Evolutionary conservation across 1,140 invertebrate species (phyloP), one percentile per base, ranked within the genome.

Genomic region (Drosophila biarmipes): DNA sequence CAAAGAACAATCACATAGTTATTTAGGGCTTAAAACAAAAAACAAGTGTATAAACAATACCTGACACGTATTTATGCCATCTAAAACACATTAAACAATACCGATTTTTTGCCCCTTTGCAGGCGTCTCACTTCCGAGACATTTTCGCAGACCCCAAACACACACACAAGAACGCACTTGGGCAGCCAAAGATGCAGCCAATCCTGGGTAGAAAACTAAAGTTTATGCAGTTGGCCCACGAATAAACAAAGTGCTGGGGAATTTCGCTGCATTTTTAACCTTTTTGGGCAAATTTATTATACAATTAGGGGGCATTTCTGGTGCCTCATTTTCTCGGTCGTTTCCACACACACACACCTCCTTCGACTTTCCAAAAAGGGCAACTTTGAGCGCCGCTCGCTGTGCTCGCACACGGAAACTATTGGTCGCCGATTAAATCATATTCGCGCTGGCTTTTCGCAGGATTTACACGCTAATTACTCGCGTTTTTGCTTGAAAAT

Each of bases 401-500:
- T 24, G 12, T 31, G 27, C 45, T 63, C 27, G 8, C 12, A 29
- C n/a, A 11, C 29, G 45, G 10, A 12, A 27, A n/a, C 10, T 31
- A 24, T 48, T 68, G 6, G 12, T 10, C 8, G 1, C 8, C 17
- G 14, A 17, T 51, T 59, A 31, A 51, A 17, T 29, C 69, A 73
- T 73, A 15, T 19, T 73, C 38, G 19, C 38, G 8, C 27, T 17
- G n/a, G 4, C 14, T 21, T 27, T 40, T 34, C 15, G 31, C 11
- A 66, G 34, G 42, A 17, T 24, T 43, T 24, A 59, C 6, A 64
- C 21, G 31, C 7, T 34, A n/a, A 34, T 35, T 12, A 14, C 29
- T 37, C 4, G 42, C 43, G 57, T 64, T 75, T 63, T 76, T 21
- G 24, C 37, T 72, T 61, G 29, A 72, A 84, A 85, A 80, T 66